Evolutionary conservation across 2,888 invertebrate species (phyloP).

Genomic region (Drosophila neutralis): DNA sequence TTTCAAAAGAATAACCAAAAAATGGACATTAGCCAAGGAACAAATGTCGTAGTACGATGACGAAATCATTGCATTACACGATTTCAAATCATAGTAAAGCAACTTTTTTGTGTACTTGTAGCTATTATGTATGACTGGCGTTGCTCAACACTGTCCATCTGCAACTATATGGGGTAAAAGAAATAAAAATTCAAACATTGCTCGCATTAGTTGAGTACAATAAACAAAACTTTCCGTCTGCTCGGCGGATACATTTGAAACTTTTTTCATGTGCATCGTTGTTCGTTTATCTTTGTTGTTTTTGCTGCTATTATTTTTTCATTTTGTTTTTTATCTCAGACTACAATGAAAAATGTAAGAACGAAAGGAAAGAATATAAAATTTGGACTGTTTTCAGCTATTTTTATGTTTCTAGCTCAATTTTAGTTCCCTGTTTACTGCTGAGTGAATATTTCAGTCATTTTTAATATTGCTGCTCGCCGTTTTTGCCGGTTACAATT

Average conservation of each 20-base stretch:
- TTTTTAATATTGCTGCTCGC: conserved; percentile 40
- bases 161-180: conserved; percentile 7
- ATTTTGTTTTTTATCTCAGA: conserved; percentile 47
- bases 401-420: conserved; percentile 35
- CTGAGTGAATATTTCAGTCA: conserved; percentile 55
- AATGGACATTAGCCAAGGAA: background rate
- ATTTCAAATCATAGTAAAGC: conserved; percentile 22
- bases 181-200: conserved; percentile 41
- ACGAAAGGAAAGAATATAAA: conserved; percentile 3
- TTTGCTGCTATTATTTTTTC: conserved; percentile 20
- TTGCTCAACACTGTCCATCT: conserved; percentile 40
- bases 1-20: background rate
- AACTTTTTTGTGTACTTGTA: conserved; percentile 16
- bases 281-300: conserved; percentile 11
- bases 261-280: conserved; percentile 53
- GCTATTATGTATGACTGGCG: conserved; percentile 31
- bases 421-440: conserved; percentile 38
- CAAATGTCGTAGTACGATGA: background rate
- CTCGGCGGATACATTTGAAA: conserved; percentile 54
- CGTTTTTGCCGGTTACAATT: conserved; percentile 41
- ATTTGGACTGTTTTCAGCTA: background rate
- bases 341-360: conserved; percentile 5
- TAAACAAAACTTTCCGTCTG: conserved; percentile 58
- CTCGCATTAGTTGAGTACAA: conserved; percentile 53
- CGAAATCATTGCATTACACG: conserved; percentile 10